Percentiles rank a stretch among this genome's conserved stretches.
Evolutionary conservation across 2,113 vertebrate genomes (phyloP).

Genomic region (Lasiurus cinereus): DNA sequence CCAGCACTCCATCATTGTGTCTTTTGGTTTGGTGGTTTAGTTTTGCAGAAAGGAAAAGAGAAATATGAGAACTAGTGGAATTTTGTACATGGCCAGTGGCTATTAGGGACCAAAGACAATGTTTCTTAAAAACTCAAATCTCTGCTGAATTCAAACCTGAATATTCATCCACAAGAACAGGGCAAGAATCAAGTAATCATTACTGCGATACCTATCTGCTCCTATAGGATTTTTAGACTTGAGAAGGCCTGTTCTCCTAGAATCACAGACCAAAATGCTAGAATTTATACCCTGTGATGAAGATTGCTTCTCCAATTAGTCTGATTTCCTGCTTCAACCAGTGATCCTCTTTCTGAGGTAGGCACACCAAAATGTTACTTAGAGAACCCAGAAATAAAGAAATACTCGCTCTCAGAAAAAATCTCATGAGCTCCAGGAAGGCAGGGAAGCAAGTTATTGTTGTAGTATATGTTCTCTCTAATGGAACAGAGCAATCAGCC

Average conservation of each 20-base stretch:
- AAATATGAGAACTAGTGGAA: neutral
- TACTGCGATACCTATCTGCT: neutral
- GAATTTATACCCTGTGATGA: neutral
- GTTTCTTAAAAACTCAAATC: conserved; percentile 11
- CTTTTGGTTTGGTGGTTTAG: neutral
- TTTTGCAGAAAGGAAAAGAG: conserved; percentile 15
- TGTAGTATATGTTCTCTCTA: neutral
- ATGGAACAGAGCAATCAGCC: neutral
- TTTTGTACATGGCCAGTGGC: neutral
- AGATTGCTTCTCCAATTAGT: neutral
- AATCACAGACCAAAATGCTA: neutral
- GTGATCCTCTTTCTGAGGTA: neutral
- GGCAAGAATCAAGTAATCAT: neutral
- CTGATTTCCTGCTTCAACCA: conserved; percentile 14
- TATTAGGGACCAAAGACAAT: neutral
- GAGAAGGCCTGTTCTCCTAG: neutral
- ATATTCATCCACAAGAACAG: neutral
- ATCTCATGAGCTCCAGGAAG: conserved; percentile 10
- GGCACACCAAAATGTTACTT: neutral
- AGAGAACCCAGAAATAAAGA: conserved; percentile 41
- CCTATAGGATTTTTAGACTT: neutral
- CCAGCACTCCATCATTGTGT: neutral
- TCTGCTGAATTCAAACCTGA: neutral
- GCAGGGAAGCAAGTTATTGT: conserved; percentile 51
- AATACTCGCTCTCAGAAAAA: conserved; percentile 7